Percentiles rank a stretch among this genome's conserved stretches.
phyloP scores from a whole-genome alignment of 2,888 invertebrate genomes.

The Lepeophtheirus nordmannii region DNA sequence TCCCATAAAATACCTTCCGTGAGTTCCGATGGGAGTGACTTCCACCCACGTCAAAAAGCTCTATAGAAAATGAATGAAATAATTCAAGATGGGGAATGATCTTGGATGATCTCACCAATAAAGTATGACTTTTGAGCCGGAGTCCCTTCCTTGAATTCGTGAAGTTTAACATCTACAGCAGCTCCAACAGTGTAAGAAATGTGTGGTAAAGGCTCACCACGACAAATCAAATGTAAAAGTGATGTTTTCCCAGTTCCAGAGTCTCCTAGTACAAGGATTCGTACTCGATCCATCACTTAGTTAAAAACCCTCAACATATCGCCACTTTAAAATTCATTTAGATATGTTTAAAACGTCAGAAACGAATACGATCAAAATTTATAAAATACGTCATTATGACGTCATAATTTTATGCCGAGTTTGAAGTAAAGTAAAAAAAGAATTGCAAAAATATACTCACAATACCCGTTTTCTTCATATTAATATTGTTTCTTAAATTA shows the following conservation, averaged over 20 bases:
- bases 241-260: slow-evolving; percentile 95
- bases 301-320: too few relatives aligned
- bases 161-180: slow-evolving; percentile 83
- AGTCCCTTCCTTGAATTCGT: slow-evolving; percentile 85
- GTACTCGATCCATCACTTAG: slow-evolving; percentile 54
- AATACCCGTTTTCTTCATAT: too few relatives aligned
- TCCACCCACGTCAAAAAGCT: slow-evolving; percentile 90
- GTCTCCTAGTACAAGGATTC: slow-evolving; percentile 79
- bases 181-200: slow-evolving; percentile 94
- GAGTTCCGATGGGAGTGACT: slow-evolving; percentile 81
- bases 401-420: too few relatives aligned
- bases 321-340: too few relatives aligned
- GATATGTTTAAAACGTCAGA: too few relatives aligned
- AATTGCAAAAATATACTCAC: too few relatives aligned
- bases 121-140: slow-evolving; percentile 51
- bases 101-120: neutral
- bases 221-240: slow-evolving; percentile 73
- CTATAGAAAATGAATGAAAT: slow-evolving; percentile 39
- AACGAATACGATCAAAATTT: too few relatives aligned
- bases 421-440: too few relatives aligned
- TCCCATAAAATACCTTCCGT: slow-evolving; percentile 82
- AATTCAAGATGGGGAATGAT: neutral
- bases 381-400: too few relatives aligned
- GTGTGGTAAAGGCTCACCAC: slow-evolving; percentile 63
- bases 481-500: too few relatives aligned